Conservation (phyloP, 2,888 invertebrate species). For the Hemicrepidius hirtus region DNA sequence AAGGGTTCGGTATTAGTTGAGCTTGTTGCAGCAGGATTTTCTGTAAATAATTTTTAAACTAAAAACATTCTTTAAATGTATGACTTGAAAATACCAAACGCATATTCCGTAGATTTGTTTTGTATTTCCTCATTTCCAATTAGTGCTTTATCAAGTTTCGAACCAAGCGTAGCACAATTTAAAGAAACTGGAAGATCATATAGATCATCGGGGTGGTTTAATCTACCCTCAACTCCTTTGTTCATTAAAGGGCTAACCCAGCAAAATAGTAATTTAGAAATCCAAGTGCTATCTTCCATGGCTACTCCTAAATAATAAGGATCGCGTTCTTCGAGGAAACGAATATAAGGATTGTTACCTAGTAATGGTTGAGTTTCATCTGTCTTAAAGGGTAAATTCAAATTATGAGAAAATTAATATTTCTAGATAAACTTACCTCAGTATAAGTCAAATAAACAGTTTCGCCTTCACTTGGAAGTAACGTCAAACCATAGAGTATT, state of each 20-base stretch:
- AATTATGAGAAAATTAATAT: conserved; percentile 44
- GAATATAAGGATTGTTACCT: conserved; percentile 72
- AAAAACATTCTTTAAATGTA: background rate
- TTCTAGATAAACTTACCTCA: conserved; percentile 71
- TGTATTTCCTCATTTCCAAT: conserved; percentile 74
- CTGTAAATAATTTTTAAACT: conserved; percentile 18
- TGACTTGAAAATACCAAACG: conserved; percentile 31
- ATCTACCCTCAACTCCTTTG: conserved; percentile 84
- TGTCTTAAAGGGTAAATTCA: conserved; percentile 61
- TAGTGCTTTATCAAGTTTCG: conserved; percentile 76
- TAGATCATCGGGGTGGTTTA: conserved; percentile 86
- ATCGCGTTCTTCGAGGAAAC: conserved; percentile 80
- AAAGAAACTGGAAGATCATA: conserved; percentile 85
- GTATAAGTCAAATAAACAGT: conserved; percentile 73
- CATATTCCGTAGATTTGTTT: conserved; percentile 58
- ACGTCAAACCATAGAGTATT: conserved; percentile 80
- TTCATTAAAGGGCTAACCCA: conserved; percentile 92
- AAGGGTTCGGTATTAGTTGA: conserved; percentile 11
- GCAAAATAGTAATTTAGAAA: conserved; percentile 86
- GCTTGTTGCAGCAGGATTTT: conserved; percentile 7
- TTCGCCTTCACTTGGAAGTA: conserved; percentile 79
- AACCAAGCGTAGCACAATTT: conserved; percentile 77
- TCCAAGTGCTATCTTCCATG: conserved; percentile 82
- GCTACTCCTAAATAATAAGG: conserved; percentile 86
- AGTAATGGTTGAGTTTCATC: conserved; percentile 65